These are phyloP conservation scores for Melopsittacus undulatus DNA, from an alignment of 2,797 vertebrate species.

Conservation along the genomic window DNA sequence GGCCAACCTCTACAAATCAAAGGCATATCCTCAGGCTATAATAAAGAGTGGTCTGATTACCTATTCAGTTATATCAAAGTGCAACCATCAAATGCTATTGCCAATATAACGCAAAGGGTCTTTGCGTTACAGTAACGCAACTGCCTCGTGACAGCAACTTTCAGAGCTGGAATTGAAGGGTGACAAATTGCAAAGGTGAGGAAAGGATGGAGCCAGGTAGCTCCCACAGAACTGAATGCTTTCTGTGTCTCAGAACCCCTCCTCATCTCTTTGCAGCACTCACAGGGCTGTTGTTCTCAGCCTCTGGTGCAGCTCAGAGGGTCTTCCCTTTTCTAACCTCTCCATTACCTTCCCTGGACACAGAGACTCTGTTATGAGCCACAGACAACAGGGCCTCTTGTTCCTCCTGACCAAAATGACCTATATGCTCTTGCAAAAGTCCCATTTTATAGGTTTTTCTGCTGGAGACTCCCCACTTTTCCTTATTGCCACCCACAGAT, in stretches of 20 bases:
- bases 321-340: neutral
- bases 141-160: neutral
- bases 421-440: neutral
- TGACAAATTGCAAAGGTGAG: neutral
- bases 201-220: neutral
- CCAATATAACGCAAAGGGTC: neutral
- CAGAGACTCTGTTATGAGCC: neutral
- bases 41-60: slow-evolving; percentile 62
- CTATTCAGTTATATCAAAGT: slow-evolving; percentile 69
- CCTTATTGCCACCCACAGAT: neutral
- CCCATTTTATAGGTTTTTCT: neutral
- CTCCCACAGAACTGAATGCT: neutral
- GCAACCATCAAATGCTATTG: slow-evolving; percentile 42
- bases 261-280: fast-evolving
- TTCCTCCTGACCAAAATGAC: neutral
- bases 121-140: fast-evolving
- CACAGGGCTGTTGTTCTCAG: neutral
- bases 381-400: neutral
- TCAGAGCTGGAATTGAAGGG: neutral
- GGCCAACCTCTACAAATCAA: slow-evolving; percentile 64
- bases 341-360: neutral
- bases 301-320: fast-evolving
- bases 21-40: slow-evolving; percentile 68
- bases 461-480: neutral
- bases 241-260: neutral